A percentile compares a stretch with the other conserved stretches of the same genome.
Evolutionary conservation across 2,888 invertebrate species (phyloP).

Genomic region (Lucinisca nassula): DNA sequence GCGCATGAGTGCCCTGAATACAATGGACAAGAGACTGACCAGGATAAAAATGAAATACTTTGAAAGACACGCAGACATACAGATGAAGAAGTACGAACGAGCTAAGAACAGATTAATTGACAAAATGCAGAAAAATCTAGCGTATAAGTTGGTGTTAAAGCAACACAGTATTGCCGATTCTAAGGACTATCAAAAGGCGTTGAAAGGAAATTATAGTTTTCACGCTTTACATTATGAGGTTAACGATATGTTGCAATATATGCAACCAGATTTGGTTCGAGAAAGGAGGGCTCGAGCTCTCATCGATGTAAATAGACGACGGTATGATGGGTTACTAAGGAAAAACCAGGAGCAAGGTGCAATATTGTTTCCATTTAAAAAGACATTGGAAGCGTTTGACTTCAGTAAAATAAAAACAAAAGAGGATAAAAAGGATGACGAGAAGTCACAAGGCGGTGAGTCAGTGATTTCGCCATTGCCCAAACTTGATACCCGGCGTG

Average conservation of each 20-base stretch:
- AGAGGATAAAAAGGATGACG: background rate
- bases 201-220: conserved; percentile 72
- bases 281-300: conserved; percentile 68
- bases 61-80: conserved; percentile 54
- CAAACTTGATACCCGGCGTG: conserved; percentile 39
- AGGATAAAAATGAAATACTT: conserved; percentile 66
- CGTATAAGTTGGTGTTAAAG: conserved; percentile 75
- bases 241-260: conserved; percentile 71
- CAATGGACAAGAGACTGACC: conserved; percentile 56
- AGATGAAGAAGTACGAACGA: conserved; percentile 49
- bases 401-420: conserved; percentile 10
- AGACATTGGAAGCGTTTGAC: conserved; percentile 41
- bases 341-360: conserved; percentile 44
- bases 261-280: conserved; percentile 71
- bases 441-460: background rate
- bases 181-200: conserved; percentile 69
- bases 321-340: conserved; percentile 52
- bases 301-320: conserved; percentile 58
- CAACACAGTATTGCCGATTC: conserved; percentile 69
- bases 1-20: conserved; percentile 68
- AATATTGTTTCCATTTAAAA: conserved; percentile 51
- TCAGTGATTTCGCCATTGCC: conserved; percentile 26
- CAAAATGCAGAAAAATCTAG: conserved; percentile 66
- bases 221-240: conserved; percentile 73
- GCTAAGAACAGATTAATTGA: conserved; percentile 58